A percentile compares a stretch with the other conserved stretches of the same genome.
Conservation (phyloP, 1,140 invertebrate genomes). For the Solenopsis invicta region DNA sequence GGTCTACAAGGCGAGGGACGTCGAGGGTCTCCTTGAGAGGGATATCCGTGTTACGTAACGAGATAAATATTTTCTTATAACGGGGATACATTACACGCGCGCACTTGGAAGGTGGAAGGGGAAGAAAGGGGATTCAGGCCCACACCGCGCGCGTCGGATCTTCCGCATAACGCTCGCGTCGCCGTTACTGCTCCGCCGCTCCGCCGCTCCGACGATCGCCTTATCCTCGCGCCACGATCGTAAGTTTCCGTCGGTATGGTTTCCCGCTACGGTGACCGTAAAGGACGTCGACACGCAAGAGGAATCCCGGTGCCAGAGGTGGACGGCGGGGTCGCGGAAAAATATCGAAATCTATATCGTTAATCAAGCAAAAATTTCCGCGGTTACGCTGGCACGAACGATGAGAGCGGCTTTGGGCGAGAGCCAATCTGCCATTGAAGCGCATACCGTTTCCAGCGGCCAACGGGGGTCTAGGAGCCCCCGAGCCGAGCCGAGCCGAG, state of each 20-base stretch:
- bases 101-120: background rate
- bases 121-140: background rate
- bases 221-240: conserved; percentile 45
- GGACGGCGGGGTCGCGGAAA: conserved; percentile 52
- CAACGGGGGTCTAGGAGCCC: conserved; percentile 69
- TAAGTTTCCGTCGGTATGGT: conserved; percentile 45
- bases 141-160: conserved; percentile 34
- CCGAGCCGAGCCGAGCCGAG: no score
- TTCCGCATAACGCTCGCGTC: conserved; percentile 45
- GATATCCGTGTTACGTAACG: conserved; percentile 60
- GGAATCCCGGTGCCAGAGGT: conserved; percentile 48
- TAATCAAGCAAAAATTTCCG: conserved; percentile 84
- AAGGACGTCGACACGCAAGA: conserved; percentile 43
- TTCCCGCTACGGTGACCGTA: conserved; percentile 55
- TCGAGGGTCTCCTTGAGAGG: background rate
- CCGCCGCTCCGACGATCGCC: conserved; percentile 20
- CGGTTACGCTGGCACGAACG: conserved; percentile 78
- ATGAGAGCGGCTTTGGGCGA: conserved; percentile 80
- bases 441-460: conserved; percentile 70
- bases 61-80: conserved; percentile 68
- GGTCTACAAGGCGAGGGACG: conserved; percentile 35
- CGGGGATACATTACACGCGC: conserved; percentile 39
- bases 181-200: conserved; percentile 1
- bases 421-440: conserved; percentile 80
- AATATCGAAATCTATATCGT: conserved; percentile 83